phyloP scores from a whole-genome alignment of 2,113 vertebrate species.

The Zosterops pallidus region DNA sequence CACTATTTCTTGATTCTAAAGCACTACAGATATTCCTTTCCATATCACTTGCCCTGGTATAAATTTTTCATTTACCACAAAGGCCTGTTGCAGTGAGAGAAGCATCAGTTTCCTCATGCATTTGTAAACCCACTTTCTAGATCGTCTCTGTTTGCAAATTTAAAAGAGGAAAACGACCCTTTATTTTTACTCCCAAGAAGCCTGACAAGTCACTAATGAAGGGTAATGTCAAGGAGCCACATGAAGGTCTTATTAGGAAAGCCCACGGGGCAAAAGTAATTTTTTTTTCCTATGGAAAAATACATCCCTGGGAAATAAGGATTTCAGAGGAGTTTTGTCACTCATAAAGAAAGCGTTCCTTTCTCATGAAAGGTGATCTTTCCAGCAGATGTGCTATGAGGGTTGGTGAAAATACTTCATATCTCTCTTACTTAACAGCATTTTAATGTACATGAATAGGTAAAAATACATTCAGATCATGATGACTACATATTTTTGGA shows the following conservation, averaged over 20 bases:
- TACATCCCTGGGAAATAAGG: not conserved
- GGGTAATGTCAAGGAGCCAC: not conserved
- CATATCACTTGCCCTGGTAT: not conserved
- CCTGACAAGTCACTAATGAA: not conserved
- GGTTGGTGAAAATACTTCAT: not conserved
- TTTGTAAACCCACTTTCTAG: not conserved
- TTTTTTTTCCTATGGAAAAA: not conserved
- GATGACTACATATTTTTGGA: not conserved
- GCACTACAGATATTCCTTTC: not conserved
- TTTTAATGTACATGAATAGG: not conserved
- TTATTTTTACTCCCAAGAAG: not conserved
- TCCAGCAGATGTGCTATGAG: constrained; percentile 29
- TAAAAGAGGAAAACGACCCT: not conserved
- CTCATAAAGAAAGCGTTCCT: not conserved
- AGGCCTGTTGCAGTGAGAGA: not conserved
- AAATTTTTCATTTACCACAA: not conserved
- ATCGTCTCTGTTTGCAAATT: not conserved
- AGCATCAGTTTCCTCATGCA: not conserved
- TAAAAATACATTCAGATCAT: constrained; percentile 6
- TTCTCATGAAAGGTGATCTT: constrained; percentile 51
- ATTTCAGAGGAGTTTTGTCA: constrained; percentile 39
- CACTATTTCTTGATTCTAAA: not conserved
- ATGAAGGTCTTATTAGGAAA: not conserved
- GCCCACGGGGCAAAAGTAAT: not conserved
- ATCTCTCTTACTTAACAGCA: constrained; percentile 16